Evolutionary conservation across 2,113 vertebrate genomes (phyloP).

Genomic region (Rhea americana): DNA sequence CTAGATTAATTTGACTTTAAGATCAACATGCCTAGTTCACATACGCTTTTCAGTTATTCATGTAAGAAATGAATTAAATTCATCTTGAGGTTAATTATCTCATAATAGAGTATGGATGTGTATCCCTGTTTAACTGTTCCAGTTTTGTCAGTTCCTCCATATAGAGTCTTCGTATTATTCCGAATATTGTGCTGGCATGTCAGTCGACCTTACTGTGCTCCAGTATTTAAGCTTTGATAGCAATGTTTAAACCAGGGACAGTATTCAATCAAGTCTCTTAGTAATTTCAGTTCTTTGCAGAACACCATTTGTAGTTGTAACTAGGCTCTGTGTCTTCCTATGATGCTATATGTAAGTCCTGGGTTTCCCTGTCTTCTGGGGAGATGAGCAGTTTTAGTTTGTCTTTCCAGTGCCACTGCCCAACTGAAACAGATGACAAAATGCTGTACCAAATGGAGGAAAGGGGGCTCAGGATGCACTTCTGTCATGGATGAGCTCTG

Average conservation of each 20-base stretch:
- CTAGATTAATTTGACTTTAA: neutral
- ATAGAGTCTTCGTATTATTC: neutral
- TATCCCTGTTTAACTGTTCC: neutral
- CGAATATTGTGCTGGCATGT: fast-evolving
- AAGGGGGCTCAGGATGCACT: fast-evolving
- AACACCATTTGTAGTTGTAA: neutral
- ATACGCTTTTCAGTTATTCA: neutral
- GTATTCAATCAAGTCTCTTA: neutral
- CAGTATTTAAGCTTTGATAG: neutral
- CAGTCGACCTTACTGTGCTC: neutral
- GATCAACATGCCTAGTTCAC: neutral
- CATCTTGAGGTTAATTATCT: neutral
- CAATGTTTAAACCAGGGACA: too few relatives aligned
- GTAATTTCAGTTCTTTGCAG: neutral
- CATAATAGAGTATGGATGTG: neutral
- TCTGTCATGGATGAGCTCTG: neutral
- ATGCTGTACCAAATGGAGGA: neutral
- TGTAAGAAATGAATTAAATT: neutral
- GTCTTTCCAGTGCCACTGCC: neutral
- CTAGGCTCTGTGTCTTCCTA: neutral
- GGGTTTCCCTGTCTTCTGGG: neutral
- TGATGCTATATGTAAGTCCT: fast-evolving
- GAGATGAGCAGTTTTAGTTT: neutral
- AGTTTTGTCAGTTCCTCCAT: neutral
- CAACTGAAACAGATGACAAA: neutral